Evolutionary conservation across 2,888 invertebrate species (phyloP).

Genomic region (Corbicula japonica): DNA sequence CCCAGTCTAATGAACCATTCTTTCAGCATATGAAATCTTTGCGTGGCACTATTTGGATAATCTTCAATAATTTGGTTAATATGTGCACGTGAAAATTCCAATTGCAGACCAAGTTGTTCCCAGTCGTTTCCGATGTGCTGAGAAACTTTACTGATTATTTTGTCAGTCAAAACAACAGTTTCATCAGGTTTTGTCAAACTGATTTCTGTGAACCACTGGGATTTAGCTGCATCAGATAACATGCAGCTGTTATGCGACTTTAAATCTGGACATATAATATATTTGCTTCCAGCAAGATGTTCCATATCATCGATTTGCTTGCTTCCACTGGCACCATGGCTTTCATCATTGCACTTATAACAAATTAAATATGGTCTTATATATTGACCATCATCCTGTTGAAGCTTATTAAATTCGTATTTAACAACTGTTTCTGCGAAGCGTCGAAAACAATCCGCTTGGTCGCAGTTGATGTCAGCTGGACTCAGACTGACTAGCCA

Average conservation of each 20-base stretch:
- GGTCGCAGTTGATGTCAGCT: neutral
- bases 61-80: conserved; percentile 31
- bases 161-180: conserved; percentile 1
- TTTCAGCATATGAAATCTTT: conserved; percentile 10
- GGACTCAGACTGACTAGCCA: conserved; percentile 5
- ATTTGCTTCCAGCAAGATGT: neutral
- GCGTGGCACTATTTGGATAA: conserved; percentile 3
- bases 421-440: neutral
- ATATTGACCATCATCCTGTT: neutral
- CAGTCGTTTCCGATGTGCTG: conserved; percentile 29
- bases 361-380: neutral
- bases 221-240: neutral
- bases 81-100: conserved; percentile 8
- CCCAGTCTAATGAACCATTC: neutral
- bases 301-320: neutral
- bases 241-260: neutral
- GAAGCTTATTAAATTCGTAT: neutral
- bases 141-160: conserved; percentile 11
- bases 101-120: conserved; percentile 24
- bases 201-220: conserved; percentile 5
- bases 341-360: neutral
- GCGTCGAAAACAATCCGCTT: neutral
- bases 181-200: neutral
- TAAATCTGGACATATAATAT: neutral
- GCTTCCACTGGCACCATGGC: neutral